A percentile compares a stretch with the other conserved stretches of the same genome.
Conservation (phyloP, 2,113 vertebrate species). For the Mus pahari region DNA sequence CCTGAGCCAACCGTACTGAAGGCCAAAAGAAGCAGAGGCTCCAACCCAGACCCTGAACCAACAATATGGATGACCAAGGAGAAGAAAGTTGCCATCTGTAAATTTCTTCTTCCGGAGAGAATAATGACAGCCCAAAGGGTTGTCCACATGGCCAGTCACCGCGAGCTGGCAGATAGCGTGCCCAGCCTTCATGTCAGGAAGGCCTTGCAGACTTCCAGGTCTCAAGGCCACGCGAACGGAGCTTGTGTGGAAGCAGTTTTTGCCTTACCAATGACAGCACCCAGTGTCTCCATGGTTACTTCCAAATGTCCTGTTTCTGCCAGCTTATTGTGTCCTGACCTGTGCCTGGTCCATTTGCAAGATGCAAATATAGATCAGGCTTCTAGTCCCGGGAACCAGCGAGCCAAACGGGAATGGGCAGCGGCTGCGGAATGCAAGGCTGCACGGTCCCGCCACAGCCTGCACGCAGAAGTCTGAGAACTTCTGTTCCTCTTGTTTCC, state of each 20-base stretch:
- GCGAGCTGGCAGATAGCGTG: background rate
- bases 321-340: background rate
- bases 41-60: background rate
- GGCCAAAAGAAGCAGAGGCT: background rate
- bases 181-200: background rate
- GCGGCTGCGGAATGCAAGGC: background rate
- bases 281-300: background rate
- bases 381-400: background rate
- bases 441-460: fast-evolving
- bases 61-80: background rate
- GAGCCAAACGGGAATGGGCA: background rate
- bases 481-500: background rate
- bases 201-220: background rate
- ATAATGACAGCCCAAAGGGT: background rate
- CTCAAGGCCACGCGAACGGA: background rate
- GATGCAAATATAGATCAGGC: background rate
- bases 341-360: background rate
- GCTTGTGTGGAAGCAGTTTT: background rate
- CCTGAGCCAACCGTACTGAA: too few species aligned
- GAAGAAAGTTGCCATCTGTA: background rate
- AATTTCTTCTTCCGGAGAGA: background rate
- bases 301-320: background rate
- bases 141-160: background rate
- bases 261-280: background rate
- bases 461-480: background rate